Percentiles rank a stretch among this genome's conserved stretches.
phyloP scores from a whole-genome alignment of 2,888 invertebrate genomes.

The Cephus sareptanus region DNA sequence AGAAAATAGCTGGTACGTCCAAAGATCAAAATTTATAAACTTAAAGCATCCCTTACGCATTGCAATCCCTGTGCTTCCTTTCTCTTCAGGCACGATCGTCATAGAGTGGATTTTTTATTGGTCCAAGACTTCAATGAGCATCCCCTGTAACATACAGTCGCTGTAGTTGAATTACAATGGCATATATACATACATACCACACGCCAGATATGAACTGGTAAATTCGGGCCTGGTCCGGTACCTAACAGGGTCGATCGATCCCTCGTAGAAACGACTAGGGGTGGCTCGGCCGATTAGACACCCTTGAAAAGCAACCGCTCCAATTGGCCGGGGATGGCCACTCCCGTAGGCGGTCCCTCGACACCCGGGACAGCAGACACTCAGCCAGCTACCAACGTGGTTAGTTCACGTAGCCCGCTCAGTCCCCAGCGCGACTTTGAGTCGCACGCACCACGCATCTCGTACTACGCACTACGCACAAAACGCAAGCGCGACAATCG shows the following conservation, averaged over 20 bases:
- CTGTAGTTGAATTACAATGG: background rate
- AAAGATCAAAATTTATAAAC: background rate
- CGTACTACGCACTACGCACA: slow-evolving; percentile 36
- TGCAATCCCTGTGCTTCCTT: background rate
- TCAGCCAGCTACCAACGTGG: slow-evolving; percentile 36
- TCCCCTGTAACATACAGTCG: background rate
- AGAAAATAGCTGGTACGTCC: background rate
- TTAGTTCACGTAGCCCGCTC: slow-evolving; percentile 34
- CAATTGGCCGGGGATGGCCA: slow-evolving; percentile 53
- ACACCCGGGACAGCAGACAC: slow-evolving; percentile 25
- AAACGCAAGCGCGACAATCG: slow-evolving; percentile 25
- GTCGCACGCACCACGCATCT: slow-evolving; percentile 34
- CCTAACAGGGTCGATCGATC: slow-evolving; percentile 6
- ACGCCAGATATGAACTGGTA: background rate
- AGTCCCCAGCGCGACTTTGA: slow-evolving; percentile 57
- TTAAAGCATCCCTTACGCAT: background rate
- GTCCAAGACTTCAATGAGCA: background rate
- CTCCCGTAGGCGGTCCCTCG: slow-evolving; percentile 53
- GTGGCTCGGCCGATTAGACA: slow-evolving; percentile 34
- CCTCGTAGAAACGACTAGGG: slow-evolving; percentile 18
- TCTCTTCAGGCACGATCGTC: background rate
- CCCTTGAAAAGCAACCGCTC: slow-evolving; percentile 33
- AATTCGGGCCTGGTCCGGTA: background rate
- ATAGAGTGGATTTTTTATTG: background rate
- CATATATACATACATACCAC: background rate